A percentile compares a stretch with the other conserved stretches of the same genome.
Evolutionary conservation across 1,140 invertebrate genomes (phyloP).

Genomic region (Dreissena polymorpha): DNA sequence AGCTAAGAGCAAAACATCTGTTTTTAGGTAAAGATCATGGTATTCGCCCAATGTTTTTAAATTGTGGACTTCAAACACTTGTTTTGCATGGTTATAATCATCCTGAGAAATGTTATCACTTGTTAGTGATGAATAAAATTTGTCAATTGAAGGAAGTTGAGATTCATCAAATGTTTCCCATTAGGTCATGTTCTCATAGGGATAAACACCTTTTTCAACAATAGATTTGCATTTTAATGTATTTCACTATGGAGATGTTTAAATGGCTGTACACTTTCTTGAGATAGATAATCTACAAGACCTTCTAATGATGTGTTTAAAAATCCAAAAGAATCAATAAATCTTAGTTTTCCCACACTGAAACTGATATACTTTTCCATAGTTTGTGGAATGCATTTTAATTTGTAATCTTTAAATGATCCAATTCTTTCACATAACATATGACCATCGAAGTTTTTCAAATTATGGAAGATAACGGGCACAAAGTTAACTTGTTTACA

Average conservation of each 20-base stretch:
- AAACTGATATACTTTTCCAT: conserved; percentile 74
- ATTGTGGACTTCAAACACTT: conserved; percentile 31
- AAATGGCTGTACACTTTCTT: conserved; percentile 31
- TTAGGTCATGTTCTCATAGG: conserved; percentile 40
- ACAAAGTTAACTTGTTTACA: conserved; percentile 55
- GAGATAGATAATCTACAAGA: conserved; percentile 39
- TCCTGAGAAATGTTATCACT: conserved; percentile 24
- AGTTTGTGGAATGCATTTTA: conserved; percentile 74
- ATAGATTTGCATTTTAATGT: conserved; percentile 9
- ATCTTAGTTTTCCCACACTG: conserved; percentile 37
- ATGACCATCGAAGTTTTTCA: conserved; percentile 76
- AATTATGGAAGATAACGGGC: conserved; percentile 78
- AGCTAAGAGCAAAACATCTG: conserved; percentile 48
- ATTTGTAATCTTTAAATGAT: conserved; percentile 59
- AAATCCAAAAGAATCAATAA: conserved; percentile 52
- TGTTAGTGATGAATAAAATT: conserved; percentile 35
- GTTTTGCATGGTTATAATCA: conserved; percentile 52
- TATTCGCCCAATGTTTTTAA: conserved; percentile 42
- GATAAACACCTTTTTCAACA: conserved; percentile 54
- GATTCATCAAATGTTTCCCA: conserved; percentile 39
- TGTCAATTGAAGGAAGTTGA: conserved; percentile 9
- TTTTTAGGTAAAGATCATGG: conserved; percentile 56
- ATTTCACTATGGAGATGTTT: conserved; percentile 25
- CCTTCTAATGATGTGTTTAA: conserved; percentile 29
- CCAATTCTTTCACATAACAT: conserved; percentile 72